A percentile compares a stretch with the other conserved stretches of the same genome.
phyloP scores from a whole-genome alignment of 1,140 invertebrate genomes.

The Drosophila pectinifera region DNA sequence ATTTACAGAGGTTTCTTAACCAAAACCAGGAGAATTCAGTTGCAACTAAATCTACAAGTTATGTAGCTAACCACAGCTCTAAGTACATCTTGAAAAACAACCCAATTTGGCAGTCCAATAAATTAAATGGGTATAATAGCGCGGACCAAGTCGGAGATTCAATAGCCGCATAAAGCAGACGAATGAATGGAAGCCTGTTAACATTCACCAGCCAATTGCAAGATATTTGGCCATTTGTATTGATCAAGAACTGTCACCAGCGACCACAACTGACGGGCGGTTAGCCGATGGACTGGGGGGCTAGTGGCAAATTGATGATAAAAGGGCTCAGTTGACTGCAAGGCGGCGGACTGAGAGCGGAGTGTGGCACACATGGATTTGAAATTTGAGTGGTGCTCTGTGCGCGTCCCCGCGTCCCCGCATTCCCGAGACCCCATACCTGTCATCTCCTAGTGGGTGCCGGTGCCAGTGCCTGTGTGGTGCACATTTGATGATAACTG shows the following conservation, averaged over 20 bases:
- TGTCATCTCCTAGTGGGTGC: constrained; percentile 8
- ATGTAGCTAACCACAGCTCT: no score
- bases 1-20: neutral
- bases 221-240: constrained; percentile 51
- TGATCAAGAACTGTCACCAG: constrained; percentile 43
- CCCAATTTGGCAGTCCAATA: neutral
- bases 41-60: neutral
- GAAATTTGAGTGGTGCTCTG: constrained; percentile 30
- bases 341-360: neutral
- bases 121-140: constrained; percentile 14
- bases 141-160: constrained; percentile 9
- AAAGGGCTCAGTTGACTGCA: constrained; percentile 47
- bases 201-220: constrained; percentile 36
- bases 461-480: constrained; percentile 3
- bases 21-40: neutral
- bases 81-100: neutral
- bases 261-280: constrained; percentile 38
- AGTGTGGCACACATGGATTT: constrained; percentile 35
- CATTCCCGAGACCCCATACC: neutral
- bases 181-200: constrained; percentile 19
- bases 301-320: constrained; percentile 54
- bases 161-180: constrained; percentile 4
- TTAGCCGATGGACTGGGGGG: neutral
- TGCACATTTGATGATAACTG: constrained; percentile 63
- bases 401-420: neutral